A percentile compares a stretch with the other conserved stretches of the same genome.
These are phyloP conservation scores for Melanotaenia parkinsoni DNA, from an alignment of 2,797 vertebrate genomes.

Conservation along the genomic window DNA sequence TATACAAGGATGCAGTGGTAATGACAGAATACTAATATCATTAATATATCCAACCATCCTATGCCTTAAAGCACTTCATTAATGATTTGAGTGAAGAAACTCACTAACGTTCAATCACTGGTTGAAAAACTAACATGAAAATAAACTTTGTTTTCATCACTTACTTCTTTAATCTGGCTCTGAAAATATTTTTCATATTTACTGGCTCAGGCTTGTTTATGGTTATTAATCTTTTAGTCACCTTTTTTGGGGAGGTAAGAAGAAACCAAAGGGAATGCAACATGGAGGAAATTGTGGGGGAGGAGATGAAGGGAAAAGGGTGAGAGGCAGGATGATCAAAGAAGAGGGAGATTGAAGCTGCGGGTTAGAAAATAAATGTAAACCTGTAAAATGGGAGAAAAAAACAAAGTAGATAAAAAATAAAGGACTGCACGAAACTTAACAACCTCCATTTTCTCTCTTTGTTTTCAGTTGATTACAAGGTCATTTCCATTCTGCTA, in stretches of 20 bases:
- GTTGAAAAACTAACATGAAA: neutral
- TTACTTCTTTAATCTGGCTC: constrained; percentile 11
- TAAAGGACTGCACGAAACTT: constrained; percentile 12
- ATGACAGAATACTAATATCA: constrained; percentile 30
- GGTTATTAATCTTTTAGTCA: constrained; percentile 34
- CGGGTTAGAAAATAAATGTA: constrained; percentile 16
- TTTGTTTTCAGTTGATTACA: constrained; percentile 35
- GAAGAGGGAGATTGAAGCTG: constrained; percentile 13
- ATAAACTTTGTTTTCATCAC: neutral
- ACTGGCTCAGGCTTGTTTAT: constrained; percentile 25
- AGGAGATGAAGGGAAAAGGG: constrained; percentile 43
- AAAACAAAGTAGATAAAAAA: neutral
- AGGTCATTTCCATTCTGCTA: constrained; percentile 32
- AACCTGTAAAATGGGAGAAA: constrained; percentile 7
- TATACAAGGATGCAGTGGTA: constrained; percentile 1
- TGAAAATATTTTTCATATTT: constrained; percentile 30
- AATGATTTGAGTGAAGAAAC: neutral
- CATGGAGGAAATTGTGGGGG: constrained; percentile 45
- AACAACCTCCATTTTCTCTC: constrained; percentile 11
- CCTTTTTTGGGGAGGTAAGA: constrained; percentile 45
- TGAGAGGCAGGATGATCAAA: constrained; percentile 27
- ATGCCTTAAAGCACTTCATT: constrained; percentile 8
- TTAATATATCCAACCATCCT: neutral
- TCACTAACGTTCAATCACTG: neutral
- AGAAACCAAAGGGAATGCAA: constrained; percentile 28